Percentiles rank a stretch among this genome's conserved stretches.
phyloP scores from a whole-genome alignment of 2,113 vertebrate species.

The Sinocyclocheilus anshuiensis region DNA sequence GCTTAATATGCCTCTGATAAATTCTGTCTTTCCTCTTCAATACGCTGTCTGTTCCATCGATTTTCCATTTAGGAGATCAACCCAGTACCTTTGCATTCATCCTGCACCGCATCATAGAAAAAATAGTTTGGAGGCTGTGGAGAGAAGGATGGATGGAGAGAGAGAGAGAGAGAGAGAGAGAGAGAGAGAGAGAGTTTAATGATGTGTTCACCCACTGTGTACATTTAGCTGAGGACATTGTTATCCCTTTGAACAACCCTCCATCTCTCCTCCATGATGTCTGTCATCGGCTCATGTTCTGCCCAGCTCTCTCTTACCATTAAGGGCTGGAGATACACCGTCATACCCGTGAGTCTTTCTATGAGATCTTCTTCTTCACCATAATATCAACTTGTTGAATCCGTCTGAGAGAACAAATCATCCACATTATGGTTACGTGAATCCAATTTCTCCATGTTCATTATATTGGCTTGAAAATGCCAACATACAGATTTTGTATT shows the following conservation, averaged over 20 bases:
- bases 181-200: not conserved
- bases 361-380: not conserved
- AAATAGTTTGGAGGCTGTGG: not conserved
- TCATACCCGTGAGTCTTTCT: not conserved
- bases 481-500: not conserved
- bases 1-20: slow-evolving; percentile 40
- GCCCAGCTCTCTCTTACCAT: not conserved
- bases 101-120: not conserved
- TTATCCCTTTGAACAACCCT: not conserved
- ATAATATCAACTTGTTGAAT: not conserved
- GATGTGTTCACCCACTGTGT: slow-evolving; percentile 21
- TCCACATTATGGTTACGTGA: not conserved
- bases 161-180: not conserved
- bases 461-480: not conserved
- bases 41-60: slow-evolving; percentile 48
- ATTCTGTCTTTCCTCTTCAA: slow-evolving; percentile 19
- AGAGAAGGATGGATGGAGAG: not conserved
- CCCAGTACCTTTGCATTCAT: not conserved
- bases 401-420: not conserved
- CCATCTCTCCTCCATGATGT: not conserved
- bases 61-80: slow-evolving; percentile 46
- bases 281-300: not conserved
- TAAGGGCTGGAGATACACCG: not conserved
- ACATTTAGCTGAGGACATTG: slow-evolving; percentile 9
- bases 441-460: not conserved